Percentiles rank a stretch among this genome's conserved stretches.
phyloP scores from a whole-genome alignment of 2,113 vertebrate genomes.

The Lampris megalopsis region DNA sequence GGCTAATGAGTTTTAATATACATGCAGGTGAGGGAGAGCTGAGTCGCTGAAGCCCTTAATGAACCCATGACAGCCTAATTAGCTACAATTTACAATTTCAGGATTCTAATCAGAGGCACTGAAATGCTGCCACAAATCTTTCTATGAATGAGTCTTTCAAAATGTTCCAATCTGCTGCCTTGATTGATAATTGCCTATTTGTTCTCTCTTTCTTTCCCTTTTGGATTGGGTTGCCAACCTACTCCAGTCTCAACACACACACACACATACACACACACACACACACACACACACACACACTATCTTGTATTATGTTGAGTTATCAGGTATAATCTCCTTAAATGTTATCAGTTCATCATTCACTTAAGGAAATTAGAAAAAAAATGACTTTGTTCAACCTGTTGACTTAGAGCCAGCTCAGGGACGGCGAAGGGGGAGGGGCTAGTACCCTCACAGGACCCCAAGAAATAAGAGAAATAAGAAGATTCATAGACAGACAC shows the following conservation, averaged over 20 bases:
- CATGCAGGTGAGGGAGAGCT: conserved; percentile 98
- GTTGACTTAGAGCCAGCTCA: no score
- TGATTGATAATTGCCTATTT: conserved; percentile 97
- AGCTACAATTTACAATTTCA: conserved; percentile 99
- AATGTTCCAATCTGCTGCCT: conserved; percentile 97
- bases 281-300: conserved; percentile 1
- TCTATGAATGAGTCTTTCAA: conserved; percentile 94
- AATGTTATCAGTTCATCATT: no score
- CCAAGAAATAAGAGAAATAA: no score
- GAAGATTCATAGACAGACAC: no score
- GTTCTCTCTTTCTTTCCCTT: conserved; percentile 14
- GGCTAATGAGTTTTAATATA: conserved; percentile 99
- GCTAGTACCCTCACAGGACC: no score
- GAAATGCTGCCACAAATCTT: conserved; percentile 94
- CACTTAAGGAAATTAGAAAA: no score
- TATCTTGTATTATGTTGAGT: no score
- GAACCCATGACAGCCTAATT: conserved; percentile 99
- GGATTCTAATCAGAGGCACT: conserved; percentile 97
- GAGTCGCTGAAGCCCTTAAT: conserved; percentile 98
- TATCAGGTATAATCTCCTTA: no score
- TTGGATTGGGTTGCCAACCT: conserved; percentile 85
- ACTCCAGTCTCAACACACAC: conserved; percentile 50
- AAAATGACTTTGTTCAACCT: no score
- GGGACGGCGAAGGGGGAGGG: no score
- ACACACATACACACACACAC: background rate